Evolutionary conservation across 2,888 invertebrate species (phyloP), one percentile per base, ranked within the genome.

Genomic region (Synanthedon andrenaeformis): DNA sequence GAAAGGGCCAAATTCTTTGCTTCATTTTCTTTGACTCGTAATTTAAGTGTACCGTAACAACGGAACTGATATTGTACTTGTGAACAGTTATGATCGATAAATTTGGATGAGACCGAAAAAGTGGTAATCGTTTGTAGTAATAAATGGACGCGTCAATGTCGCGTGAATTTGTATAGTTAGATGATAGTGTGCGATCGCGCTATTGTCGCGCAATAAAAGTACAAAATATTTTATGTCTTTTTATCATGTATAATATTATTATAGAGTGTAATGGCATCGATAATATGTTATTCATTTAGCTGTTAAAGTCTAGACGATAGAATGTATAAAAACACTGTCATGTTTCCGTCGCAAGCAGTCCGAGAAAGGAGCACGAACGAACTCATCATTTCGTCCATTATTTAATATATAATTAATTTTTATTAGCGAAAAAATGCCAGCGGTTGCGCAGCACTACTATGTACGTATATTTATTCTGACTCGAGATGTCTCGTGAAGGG

Each of bases 381-480:
- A 86, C 83, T 83, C 82, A 75, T 80, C 77, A 86, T 82, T 87
- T 85, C 87, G 87, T 87, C 87, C 87, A 87, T 85, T 86, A 86
- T 83, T 83, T 85, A 84, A 80, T 84, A 83, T 54, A 75, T 76
- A 74, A 82, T 82, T 50, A 23, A 82, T 82, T 81, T 84, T 85
- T 80, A 85, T 76, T 81, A 82, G 77, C 76, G 71, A 76, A 76
- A 78, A 79, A 79, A 76, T 76, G 79, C 81, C 82, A 70, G 76
- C 72, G 65, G 76, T 35, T 82, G 76, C 81, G 80, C 73, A 78
- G 80, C 73, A 78, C 76, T 75, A 65, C 13, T 45, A 35, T 35
- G 35, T 45, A 45, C 6, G n/a, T 74, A 71, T 76, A 76, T 74
- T 72, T 78, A 75, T 76, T 77, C 70, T 73, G 69, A 74, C 74